phyloP scores from a whole-genome alignment of 2,797 vertebrate species.

The Melanotaenia maccullochi region DNA sequence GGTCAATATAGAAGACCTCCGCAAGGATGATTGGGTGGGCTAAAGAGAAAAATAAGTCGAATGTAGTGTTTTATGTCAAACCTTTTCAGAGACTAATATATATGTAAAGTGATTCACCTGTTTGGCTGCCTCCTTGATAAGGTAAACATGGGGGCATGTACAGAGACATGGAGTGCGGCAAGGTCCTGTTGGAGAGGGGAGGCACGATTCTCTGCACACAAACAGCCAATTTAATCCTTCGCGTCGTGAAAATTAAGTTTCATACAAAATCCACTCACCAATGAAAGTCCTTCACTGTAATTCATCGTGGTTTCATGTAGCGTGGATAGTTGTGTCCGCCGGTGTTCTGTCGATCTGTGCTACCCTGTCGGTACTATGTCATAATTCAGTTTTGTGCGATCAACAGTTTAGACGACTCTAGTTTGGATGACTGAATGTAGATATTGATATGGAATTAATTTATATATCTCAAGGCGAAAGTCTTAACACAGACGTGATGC shows the following conservation, averaged over 20 bases:
- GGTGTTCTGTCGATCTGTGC: too few species aligned
- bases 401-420: too few species aligned
- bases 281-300: not conserved
- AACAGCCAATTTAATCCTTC: not conserved
- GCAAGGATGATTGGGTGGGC: slow-evolving; percentile 24
- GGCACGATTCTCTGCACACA: slow-evolving; percentile 6
- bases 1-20: slow-evolving; percentile 62
- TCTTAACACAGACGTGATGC: too few species aligned
- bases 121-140: not conserved
- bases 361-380: too few species aligned
- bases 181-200: slow-evolving; percentile 42
- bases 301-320: slow-evolving; percentile 8
- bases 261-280: slow-evolving; percentile 27
- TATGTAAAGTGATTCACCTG: slow-evolving; percentile 14
- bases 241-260: not conserved
- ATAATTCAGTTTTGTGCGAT: too few species aligned
- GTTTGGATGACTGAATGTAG: too few species aligned
- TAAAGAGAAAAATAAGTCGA: slow-evolving; percentile 5
- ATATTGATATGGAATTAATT: too few species aligned
- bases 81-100: not conserved
- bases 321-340: too few species aligned
- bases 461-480: too few species aligned
- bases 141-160: slow-evolving; percentile 24
- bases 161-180: slow-evolving; percentile 56
- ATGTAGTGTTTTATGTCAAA: not conserved